Base-by-base conservation (phyloP, 2,797 vertebrate genomes). In the Bryconaethiops microstoma region DNA sequence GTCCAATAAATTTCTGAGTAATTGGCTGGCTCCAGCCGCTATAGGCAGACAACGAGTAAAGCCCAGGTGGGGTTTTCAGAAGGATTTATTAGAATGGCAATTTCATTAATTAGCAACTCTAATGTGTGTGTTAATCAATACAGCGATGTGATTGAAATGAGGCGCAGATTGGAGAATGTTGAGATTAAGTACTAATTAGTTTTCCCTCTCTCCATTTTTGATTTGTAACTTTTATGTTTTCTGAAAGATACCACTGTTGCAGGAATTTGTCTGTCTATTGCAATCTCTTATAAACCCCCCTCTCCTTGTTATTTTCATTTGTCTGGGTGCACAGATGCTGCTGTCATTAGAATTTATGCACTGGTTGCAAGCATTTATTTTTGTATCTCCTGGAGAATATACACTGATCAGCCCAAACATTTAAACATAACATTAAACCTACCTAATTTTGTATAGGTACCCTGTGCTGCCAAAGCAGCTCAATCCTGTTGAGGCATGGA, bases 1-100 rank as follows among this genome's bases (percentile, higher is more conserved):
- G 91, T 93, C 92, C 91, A 92, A 92, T 93, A 94, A 93, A 92
- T 91, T 91, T 90, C 90, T 90, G 89, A 91, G 90, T 94, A 94
- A 94, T 94, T 94, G 93, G 92, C 92, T 93, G 91, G 89, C 92
- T 92, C 89, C 86, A 90, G 88, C 90, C 87, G 89, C 87, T 88
- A 89, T 86, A 89, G 88, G 88, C 89, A 88, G 86, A 83, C 87
- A 80, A 87, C 86, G 60, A 63, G 74, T 67, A 76, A 73, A 74
- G 84, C 88, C 88, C 89, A 90, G 87, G 88, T 92, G 90, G 89
- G 87, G 87, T 87, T 89, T 91, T 89, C 89, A 90, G 89, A 86
- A 70, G 83, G 86, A 70, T 83, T 83, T 86, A 81, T 86, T 85
- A 84, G 76, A 86, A 87, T 80, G 91, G 90, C 92, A 88, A 91